Base-by-base conservation (phyloP, 2,888 invertebrate genomes). In the Lobophora halterata region DNA sequence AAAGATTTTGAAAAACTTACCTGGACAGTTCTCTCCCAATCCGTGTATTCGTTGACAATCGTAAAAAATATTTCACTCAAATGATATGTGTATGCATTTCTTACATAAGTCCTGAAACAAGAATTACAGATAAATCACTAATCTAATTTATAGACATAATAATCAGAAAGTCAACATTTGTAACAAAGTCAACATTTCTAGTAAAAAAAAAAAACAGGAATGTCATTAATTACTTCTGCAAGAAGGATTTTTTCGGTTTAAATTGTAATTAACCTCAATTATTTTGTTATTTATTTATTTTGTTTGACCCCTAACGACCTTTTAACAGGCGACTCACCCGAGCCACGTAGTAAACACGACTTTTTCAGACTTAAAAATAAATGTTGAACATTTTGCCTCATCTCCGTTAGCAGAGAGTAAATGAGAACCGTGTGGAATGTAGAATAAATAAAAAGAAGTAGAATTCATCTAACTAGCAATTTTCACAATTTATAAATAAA, bases 41-140 rank as follows among this genome's bases (percentile, higher is more conserved):
- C 97, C 13, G 98, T 98, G 74, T 99, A 99, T 71, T 98, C 98
- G 71, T 98, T 98, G 50, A 97, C 95, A 42, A 98, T 95, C 54
- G 98, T 97, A 76, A 95, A 95, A 88, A 97, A 97, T 73, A 99
- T 97, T 87, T 98, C 98, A 68, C 97, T 97, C 61, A 97, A 91
- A 87, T 99, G 98, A 90, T 95, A 98, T 74, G 95, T 95, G 87
- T 97, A 99, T 34, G 97, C 94, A 79, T 99, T 98, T 52, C 97
- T 91, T 30, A 98, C 97, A 79, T 97, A 96, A 27, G 97, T 96
- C 68, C 97, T 88, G 78, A 11, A 79, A 80, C 40, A 68, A 58
- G 54, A 42, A n/a, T n/a, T n/a, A n/a, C n/a, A n/a, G n/a, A n/a
- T n/a, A n/a, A n/a, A n/a, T n/a, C n/a, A n/a, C n/a, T n/a, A n/a